phyloP scores from a whole-genome alignment of 1,140 invertebrate species.

The Platorchestia sp. region DNA sequence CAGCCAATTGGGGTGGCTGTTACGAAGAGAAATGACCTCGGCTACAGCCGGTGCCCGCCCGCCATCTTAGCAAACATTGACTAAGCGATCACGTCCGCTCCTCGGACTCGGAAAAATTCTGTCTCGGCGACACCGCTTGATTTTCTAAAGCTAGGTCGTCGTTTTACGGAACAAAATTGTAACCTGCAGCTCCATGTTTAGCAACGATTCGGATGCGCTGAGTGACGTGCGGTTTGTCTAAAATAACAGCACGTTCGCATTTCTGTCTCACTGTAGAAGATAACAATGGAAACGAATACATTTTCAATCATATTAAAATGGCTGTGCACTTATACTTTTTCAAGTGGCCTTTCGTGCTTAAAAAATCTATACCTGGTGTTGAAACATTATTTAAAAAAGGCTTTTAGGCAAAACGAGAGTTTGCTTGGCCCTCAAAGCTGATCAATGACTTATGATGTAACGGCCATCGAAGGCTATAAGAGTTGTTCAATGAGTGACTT shows the following conservation, averaged over 20 bases:
- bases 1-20: conserved; percentile 26
- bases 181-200: background rate
- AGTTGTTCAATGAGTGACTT: too few relatives aligned
- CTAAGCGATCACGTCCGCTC: conserved; percentile 26
- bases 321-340: too few relatives aligned
- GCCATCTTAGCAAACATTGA: conserved; percentile 42
- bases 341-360: too few relatives aligned
- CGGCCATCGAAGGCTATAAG: too few relatives aligned
- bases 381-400: too few relatives aligned
- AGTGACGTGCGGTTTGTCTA: background rate
- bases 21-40: background rate
- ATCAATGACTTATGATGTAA: too few relatives aligned
- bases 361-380: too few relatives aligned
- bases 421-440: too few relatives aligned
- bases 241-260: background rate
- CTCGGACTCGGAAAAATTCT: conserved; percentile 13
- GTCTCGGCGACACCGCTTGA: conserved; percentile 8
- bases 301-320: too few relatives aligned
- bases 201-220: background rate
- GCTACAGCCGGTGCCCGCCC: conserved; percentile 35
- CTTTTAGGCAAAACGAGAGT: too few relatives aligned
- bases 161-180: background rate
- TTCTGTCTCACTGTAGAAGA: background rate
- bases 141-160: conserved; percentile 11
- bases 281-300: background rate